Evolutionary conservation across 2,113 vertebrate species (phyloP).

Genomic region (Coregonus clupeaformis): DNA sequence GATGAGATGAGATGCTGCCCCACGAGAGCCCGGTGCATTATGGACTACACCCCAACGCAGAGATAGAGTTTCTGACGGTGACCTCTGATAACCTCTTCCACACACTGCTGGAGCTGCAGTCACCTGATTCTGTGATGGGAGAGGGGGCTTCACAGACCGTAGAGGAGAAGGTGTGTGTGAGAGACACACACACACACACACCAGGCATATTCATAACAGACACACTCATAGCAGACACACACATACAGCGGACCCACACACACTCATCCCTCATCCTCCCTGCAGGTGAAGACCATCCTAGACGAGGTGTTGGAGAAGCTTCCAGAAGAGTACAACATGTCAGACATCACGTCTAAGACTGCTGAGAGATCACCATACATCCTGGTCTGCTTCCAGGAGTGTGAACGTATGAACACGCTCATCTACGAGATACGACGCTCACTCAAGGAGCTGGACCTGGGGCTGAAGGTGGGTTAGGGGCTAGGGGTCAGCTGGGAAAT

Average conservation of each 20-base stretch:
- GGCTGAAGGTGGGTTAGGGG: slow-evolving; percentile 68
- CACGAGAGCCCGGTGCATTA: slow-evolving; percentile 71
- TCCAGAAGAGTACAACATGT: slow-evolving; percentile 78
- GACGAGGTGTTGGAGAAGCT: slow-evolving; percentile 74
- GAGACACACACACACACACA: not conserved
- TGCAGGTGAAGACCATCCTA: slow-evolving; percentile 75
- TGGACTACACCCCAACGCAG: slow-evolving; percentile 73
- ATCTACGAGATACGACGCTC: slow-evolving; percentile 71
- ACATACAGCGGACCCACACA: not conserved
- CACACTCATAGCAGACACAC: no score
- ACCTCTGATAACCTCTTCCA: slow-evolving; percentile 77
- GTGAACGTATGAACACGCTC: slow-evolving; percentile 75
- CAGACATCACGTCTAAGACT: slow-evolving; percentile 75
- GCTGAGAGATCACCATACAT: slow-evolving; percentile 73
- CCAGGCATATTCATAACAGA: no score
- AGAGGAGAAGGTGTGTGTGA: slow-evolving; percentile 78
- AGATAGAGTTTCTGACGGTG: slow-evolving; percentile 77
- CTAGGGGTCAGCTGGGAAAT: not conserved
- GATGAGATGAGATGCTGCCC: slow-evolving; percentile 75
- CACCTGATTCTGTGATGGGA: slow-evolving; percentile 69
- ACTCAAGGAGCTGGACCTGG: slow-evolving; percentile 75
- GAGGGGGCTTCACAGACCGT: slow-evolving; percentile 74
- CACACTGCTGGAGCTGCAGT: slow-evolving; percentile 81
- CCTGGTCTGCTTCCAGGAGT: slow-evolving; percentile 80
- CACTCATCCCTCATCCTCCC: not conserved